These are phyloP conservation scores for Globodera ellingtonae DNA, from an alignment of 1,140 invertebrate genomes.

Conservation along the genomic window DNA sequence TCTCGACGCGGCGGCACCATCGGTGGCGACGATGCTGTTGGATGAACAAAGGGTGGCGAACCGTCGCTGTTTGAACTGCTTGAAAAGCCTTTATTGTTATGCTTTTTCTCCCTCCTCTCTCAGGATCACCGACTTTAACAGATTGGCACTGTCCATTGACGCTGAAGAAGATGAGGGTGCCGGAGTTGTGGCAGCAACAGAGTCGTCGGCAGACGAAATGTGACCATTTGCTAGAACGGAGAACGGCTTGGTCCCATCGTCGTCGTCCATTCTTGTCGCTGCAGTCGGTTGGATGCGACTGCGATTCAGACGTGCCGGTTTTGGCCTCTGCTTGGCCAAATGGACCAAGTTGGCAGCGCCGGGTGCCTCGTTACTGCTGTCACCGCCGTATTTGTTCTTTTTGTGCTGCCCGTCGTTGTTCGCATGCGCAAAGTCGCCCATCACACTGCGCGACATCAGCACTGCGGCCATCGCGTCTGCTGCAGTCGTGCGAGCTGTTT, in stretches of 20 bases:
- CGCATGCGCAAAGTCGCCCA: slow-evolving; percentile 15
- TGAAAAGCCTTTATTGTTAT: not conserved
- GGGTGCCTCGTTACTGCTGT: not conserved
- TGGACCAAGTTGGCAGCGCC: slow-evolving; percentile 28
- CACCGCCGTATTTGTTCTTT: not conserved
- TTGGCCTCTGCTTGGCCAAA: slow-evolving; percentile 36
- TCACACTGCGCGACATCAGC: slow-evolving; percentile 27
- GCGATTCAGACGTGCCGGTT: slow-evolving; percentile 26
- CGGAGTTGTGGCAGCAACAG: too few relatives aligned
- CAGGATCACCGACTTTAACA: not conserved
- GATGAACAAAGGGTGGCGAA: too few relatives aligned
- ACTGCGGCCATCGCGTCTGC: slow-evolving; percentile 21
- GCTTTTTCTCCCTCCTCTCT: not conserved
- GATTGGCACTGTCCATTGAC: slow-evolving; percentile 13
- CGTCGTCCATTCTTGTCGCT: slow-evolving; percentile 1
- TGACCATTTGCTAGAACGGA: too few relatives aligned
- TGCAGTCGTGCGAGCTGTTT: slow-evolving; percentile 17
- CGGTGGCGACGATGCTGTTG: not conserved
- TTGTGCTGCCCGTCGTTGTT: not conserved
- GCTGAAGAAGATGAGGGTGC: too few relatives aligned
- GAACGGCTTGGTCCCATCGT: not conserved
- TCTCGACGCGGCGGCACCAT: slow-evolving; percentile 10
- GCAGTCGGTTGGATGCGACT: not conserved
- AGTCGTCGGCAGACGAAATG: too few relatives aligned
- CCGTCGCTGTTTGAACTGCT: not conserved